Conservation (phyloP, 2,797 vertebrate species). For the Champsocephalus gunnari region DNA sequence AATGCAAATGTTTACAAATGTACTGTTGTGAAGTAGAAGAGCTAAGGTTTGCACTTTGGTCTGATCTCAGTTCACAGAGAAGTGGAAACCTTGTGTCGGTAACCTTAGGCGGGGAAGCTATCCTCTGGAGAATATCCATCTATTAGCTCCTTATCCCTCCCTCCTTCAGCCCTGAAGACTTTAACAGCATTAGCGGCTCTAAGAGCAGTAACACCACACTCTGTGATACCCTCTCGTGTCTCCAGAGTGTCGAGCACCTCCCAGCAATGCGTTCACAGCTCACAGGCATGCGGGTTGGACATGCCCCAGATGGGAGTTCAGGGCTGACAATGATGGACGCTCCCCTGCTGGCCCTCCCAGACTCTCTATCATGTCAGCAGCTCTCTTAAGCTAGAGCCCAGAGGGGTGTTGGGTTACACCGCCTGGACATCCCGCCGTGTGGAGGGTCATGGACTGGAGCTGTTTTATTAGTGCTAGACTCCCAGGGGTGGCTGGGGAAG, state of each 20-base stretch:
- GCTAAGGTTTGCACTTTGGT: conserved; percentile 17
- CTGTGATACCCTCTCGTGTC: conserved; percentile 42
- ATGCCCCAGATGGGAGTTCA: conserved; percentile 60
- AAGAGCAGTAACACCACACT: conserved; percentile 55
- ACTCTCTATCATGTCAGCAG: conserved; percentile 79
- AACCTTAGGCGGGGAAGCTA: conserved; percentile 56
- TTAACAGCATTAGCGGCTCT: conserved; percentile 70
- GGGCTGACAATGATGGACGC: conserved; percentile 69
- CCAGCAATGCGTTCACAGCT: conserved; percentile 48
- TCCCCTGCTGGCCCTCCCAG: conserved; percentile 65
- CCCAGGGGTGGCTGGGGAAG: conserved; percentile 58
- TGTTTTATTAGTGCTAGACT: conserved; percentile 78
- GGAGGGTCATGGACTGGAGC: conserved; percentile 72
- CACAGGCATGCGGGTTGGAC: conserved; percentile 66
- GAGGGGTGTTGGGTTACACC: conserved; percentile 69
- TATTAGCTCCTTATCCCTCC: conserved; percentile 63
- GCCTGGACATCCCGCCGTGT: conserved; percentile 61
- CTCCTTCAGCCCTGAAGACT: conserved; percentile 55
- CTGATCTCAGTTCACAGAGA: conserved; percentile 36
- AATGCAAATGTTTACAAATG: conserved; percentile 41
- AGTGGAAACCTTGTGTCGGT: conserved; percentile 48
- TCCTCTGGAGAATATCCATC: conserved; percentile 62
- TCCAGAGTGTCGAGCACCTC: conserved; percentile 55
- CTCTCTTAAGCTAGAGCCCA: conserved; percentile 67
- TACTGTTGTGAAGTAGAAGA: conserved; percentile 6